Base-by-base conservation (phyloP, 1,140 invertebrate genomes). In the Neotoxoptera formosana region DNA sequence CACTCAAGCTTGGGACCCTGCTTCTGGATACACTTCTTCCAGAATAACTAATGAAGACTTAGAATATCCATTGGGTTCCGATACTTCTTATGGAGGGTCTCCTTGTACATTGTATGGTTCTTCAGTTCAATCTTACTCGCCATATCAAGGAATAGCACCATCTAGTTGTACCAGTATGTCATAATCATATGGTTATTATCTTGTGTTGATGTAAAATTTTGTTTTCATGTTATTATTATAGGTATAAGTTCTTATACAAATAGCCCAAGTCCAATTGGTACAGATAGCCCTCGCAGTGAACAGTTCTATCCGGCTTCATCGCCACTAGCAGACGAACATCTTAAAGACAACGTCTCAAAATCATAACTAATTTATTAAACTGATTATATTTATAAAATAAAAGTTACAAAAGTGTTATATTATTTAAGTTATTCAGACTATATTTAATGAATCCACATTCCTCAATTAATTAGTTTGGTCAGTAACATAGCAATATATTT, bases 41-140 rank as follows among this genome's bases (percentile, higher is more conserved):
- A 96, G 98, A 83, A 95, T 95, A 9, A 97, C 97, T 94, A 98
- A 98, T 84, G 94, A 94, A 91, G 93, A 94, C 34, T 76, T 81
- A 81, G 93, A 91, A 51, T 91, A 67, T 84, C 98, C 95, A 96
- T 97, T 94, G 96, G 81, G 97, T n/a, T 97, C 96, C 36, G 96
- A 97, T 21, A 98, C 98, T 8, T 99, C 98, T 95, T 99, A 98
- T 23, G 98, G 98, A 7, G 98, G 99, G 95, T 99, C 98, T 1
- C 98, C 98, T 4, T 98, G 98, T 9, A 98, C 97, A 2, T 97
- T 98, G 95, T 98, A 98, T 94, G 97, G 97, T 9, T 98, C 97
- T 0, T 93, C 91, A 34, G 47, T 93, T 48, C 97, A 98, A 94
- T 97, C 97, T 84, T 99, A 98, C 95, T 98, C 98, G 93, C 98